These are phyloP conservation scores for Chrosomus eos DNA, from an alignment of 2,797 vertebrate genomes.

Conservation along the genomic window DNA sequence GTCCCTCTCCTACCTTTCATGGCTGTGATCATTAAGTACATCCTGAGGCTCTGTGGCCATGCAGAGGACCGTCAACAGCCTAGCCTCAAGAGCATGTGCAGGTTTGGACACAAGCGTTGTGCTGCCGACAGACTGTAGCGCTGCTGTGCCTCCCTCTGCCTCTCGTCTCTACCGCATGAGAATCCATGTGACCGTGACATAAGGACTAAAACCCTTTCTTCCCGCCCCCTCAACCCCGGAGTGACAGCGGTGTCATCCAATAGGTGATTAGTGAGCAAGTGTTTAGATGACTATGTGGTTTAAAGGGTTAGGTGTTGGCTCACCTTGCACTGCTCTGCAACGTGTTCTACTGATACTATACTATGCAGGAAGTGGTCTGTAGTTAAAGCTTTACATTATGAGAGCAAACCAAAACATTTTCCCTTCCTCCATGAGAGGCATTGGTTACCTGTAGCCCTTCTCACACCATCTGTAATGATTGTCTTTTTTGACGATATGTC, in stretches of 20 bases:
- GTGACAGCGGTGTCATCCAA: slow-evolving; percentile 57
- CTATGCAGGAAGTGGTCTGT: slow-evolving; percentile 20
- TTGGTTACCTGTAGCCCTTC: background rate
- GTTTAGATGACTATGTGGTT: slow-evolving; percentile 5
- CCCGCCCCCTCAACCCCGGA: slow-evolving; percentile 59
- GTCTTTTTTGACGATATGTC: background rate
- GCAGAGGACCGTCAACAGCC: slow-evolving; percentile 25
- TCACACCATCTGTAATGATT: background rate
- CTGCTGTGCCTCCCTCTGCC: slow-evolving; percentile 72
- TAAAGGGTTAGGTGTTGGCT: slow-evolving; percentile 16
- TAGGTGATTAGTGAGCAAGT: slow-evolving; percentile 22
- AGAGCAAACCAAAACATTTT: background rate
- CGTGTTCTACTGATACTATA: background rate
- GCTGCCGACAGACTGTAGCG: slow-evolving; percentile 33
- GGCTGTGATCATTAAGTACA: slow-evolving; percentile 90
- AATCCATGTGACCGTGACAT: slow-evolving; percentile 83
- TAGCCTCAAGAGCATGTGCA: slow-evolving; percentile 33
- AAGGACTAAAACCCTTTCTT: slow-evolving; percentile 60
- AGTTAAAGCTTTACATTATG: background rate
- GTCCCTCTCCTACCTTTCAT: slow-evolving; percentile 86
- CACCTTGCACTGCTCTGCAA: slow-evolving; percentile 24
- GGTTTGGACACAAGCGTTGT: background rate
- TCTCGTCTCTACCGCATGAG: slow-evolving; percentile 79
- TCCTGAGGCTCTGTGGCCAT: slow-evolving; percentile 76
- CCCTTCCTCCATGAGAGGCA: background rate